These are phyloP conservation scores for Bubalus kerabau DNA, from an alignment of 2,113 vertebrate genomes.

Conservation along the genomic window DNA sequence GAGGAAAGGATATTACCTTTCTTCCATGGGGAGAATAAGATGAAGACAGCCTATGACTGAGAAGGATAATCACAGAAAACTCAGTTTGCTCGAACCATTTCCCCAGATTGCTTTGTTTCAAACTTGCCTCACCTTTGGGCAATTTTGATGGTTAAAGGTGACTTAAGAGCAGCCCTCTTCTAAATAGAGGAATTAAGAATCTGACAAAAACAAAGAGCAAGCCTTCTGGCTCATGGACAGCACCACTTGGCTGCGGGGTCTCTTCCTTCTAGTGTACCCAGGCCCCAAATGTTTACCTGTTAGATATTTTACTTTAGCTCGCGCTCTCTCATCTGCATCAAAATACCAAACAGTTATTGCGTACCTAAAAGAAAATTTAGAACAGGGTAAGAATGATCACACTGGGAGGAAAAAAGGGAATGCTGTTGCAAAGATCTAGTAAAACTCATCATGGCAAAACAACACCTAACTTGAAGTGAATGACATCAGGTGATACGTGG, in stretches of 20 bases:
- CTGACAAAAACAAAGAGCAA: not conserved
- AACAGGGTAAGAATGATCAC: slow-evolving; percentile 42
- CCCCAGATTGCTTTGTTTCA: slow-evolving; percentile 40
- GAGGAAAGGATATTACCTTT: slow-evolving; percentile 64
- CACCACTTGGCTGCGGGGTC: not conserved
- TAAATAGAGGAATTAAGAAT: not conserved
- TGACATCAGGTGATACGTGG: not conserved
- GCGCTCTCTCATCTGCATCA: slow-evolving; percentile 95
- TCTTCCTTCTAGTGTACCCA: not conserved
- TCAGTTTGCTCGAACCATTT: not conserved
- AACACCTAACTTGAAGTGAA: not conserved
- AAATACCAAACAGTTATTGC: slow-evolving; percentile 99
- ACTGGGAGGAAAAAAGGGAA: not conserved
- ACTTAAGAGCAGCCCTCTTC: not conserved
- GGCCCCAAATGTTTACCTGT: slow-evolving; percentile 84
- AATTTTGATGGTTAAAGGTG: not conserved
- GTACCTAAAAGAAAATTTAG: slow-evolving; percentile 86
- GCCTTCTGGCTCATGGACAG: not conserved
- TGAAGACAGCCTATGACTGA: slow-evolving; percentile 28
- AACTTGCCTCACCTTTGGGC: slow-evolving; percentile 7
- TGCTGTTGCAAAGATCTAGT: not conserved
- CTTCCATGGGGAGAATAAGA: slow-evolving; percentile 36
- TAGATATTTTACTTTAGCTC: slow-evolving; percentile 97
- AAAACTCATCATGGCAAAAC: not conserved
- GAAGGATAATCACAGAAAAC: not conserved